Evolutionary conservation across 2,113 vertebrate species (phyloP), one percentile per base, ranked within the genome.

Genomic region (Glaucidium brasilianum): DNA sequence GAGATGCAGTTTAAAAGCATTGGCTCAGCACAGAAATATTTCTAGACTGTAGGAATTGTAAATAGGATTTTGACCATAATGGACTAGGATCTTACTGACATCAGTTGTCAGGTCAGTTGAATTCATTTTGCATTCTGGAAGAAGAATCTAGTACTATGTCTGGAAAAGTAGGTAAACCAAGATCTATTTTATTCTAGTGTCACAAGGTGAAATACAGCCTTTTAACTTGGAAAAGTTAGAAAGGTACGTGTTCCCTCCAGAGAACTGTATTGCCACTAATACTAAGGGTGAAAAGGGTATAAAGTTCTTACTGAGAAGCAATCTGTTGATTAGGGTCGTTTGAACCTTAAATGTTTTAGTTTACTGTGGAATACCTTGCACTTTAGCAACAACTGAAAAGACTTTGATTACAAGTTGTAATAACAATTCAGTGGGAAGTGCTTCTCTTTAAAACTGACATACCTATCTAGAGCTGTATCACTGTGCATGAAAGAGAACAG

Each of bases 191-290:
- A 63, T 92, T 93, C 47, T 74, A 62, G 79, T n/a, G 55, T 96
- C 74, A 84, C 77, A 95, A 89, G 50, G 50, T 95, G 93, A 97
- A 96, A 94, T 90, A 63, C 50, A 87, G 43, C 27, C 85, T 86
- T 94, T 93, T 85, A 96, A 64, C 45, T 58, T 15, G 55, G 80
- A 95, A 96, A 94, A 87, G 62, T 96, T 95, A 79, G 77, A 81
- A 96, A 96, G 86, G 90, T 45, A 89, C 37, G 14, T 60, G 49
- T 92, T 90, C 27, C 75, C 63, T 75, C 55, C 29, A 58, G 83
- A 94, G 45, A 80, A 50, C 16, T 62, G 11, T 80, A 74, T 80
- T 84, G 50, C 47, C 34, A 41, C 37, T 62, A 94, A 72, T 81
- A 85, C 25, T 69, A 80, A 85, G 43, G 45, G 50, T 75, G 68